Evolutionary conservation across 2,797 vertebrate species (phyloP).

Genomic region (Anniella stebbinsi): DNA sequence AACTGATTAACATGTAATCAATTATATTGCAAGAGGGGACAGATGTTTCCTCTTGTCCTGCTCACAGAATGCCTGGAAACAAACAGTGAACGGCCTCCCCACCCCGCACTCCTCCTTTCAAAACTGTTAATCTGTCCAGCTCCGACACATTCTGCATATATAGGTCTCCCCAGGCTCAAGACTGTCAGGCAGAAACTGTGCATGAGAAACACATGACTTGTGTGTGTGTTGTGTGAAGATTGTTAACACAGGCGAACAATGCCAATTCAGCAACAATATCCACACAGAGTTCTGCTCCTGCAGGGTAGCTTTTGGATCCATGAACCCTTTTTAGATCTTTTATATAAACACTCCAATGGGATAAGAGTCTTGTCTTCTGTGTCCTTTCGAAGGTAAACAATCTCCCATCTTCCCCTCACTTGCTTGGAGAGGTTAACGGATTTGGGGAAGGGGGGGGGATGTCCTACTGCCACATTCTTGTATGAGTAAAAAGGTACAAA

Average conservation of each 20-base stretch:
- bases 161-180: not conserved
- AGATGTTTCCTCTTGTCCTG: conserved; percentile 56
- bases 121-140: not conserved
- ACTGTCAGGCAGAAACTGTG: not conserved
- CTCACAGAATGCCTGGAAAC: conserved; percentile 32
- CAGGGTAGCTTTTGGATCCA: not conserved
- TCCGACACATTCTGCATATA: not conserved
- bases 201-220: not conserved
- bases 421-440: not conserved
- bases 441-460: not conserved
- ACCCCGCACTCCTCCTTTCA: not conserved
- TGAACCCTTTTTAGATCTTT: not conserved
- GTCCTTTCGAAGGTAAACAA: not conserved
- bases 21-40: conserved; percentile 27
- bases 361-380: not conserved
- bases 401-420: no score
- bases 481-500: not conserved
- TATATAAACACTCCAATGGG: not conserved
- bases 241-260: not conserved
- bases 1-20: conserved; percentile 20
- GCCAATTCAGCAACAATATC: not conserved
- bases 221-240: not conserved
- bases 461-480: not conserved
- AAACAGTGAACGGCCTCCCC: not conserved
- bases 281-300: not conserved